phyloP scores from a whole-genome alignment of 2,888 invertebrate genomes.

The Drosophila glabriapex region DNA sequence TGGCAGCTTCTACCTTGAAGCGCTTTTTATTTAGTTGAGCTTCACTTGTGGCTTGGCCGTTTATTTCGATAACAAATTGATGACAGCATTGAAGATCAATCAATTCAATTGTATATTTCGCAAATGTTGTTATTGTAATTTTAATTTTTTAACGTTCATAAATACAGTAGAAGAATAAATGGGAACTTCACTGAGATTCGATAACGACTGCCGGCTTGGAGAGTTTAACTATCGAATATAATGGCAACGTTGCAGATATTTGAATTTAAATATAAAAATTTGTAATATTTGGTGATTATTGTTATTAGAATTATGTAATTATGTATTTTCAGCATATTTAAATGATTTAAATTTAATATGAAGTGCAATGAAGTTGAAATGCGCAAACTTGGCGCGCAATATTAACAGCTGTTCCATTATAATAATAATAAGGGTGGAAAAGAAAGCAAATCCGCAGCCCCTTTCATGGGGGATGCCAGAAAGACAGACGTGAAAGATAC shows the following conservation, averaged over 20 bases:
- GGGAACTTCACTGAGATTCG: neutral
- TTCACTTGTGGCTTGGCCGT: neutral
- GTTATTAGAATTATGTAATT: neutral
- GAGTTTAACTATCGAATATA: constrained; percentile 10
- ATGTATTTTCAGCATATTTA: neutral
- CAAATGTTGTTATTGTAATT: neutral
- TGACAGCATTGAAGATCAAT: neutral
- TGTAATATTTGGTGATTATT: no score
- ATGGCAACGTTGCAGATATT: constrained; percentile 10
- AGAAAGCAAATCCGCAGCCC: constrained; percentile 3
- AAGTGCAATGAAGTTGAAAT: neutral
- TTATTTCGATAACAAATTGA: constrained; percentile 1
- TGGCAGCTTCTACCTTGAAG: constrained; percentile 1
- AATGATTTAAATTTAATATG: neutral
- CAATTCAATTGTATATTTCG: neutral
- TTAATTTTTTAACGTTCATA: neutral
- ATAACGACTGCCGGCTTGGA: neutral
- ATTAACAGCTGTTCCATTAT: constrained; percentile 24
- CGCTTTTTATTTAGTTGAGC: neutral
- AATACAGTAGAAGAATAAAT: neutral
- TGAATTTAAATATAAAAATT: neutral
- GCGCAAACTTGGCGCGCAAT: neutral
- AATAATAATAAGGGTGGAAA: constrained; percentile 39
- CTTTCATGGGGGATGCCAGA: constrained; percentile 12
- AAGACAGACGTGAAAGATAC: constrained; percentile 12